Base-by-base conservation (phyloP, 2,888 invertebrate species). In the Ormyrus thymus region DNA sequence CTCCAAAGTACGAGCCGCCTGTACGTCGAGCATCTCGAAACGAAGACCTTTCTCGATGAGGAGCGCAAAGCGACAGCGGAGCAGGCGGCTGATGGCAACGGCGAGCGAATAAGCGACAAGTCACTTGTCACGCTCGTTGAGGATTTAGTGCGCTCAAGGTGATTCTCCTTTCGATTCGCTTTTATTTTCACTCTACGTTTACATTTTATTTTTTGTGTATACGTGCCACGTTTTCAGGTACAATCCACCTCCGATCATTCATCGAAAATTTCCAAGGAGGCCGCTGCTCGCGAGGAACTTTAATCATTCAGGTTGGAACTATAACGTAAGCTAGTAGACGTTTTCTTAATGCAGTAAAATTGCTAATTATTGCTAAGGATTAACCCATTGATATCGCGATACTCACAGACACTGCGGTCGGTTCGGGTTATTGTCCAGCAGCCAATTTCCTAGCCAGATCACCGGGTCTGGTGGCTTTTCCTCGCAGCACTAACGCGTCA, bases 391-490 rank as follows among this genome's bases (percentile, higher is more conserved):
- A 15, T 5, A 4, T 58, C 15, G 48, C n/a, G 10, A n/a, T 46
- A 77, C 80, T 72, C 73, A 74, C 76, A 76, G 76, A 51, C 61
- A 86, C 83, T 89, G 91, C 0, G 95, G 95, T 86, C 93, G 94
- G 86, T 94, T 95, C 5, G 95, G 95, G 90, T 96, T 96, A 88
- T 96, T 94, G 59, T 92, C 90, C 7, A 94, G 90, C 58, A 97
- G 90, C 93, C 95, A 94, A 82, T 96, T 94, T 1, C 95, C 96
- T 59, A 97, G 90, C 94, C 95, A 96, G 48, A 94, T 87, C 56
- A 96, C 90, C 0, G 97, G 96, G 88, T 97, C 95, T 0, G 92
- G 90, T 0, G 97, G 97, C 82, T 94, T 94, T 84, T 92, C 92
- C 90, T 93, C 89, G 84, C 94, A 94, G 46, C 96, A 90, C 85